Conservation (phyloP, 2,888 invertebrate species). For the Panzeria rudis region DNA sequence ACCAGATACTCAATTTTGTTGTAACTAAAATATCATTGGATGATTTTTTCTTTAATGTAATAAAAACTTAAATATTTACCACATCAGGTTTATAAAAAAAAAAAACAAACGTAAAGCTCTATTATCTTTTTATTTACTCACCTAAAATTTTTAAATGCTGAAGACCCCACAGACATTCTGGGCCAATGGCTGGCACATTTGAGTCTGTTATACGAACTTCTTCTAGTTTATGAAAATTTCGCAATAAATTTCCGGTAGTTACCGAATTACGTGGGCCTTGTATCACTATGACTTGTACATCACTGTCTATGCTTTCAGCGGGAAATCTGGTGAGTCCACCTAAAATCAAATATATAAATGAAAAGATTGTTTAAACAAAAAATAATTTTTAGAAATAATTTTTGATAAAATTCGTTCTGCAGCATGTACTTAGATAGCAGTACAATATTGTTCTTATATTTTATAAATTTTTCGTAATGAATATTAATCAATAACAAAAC, state of each 20-base stretch:
- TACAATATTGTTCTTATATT: no score
- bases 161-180: slow-evolving; percentile 92
- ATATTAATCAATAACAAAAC: no score
- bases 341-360: slow-evolving; percentile 67
- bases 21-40: no score
- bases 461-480: no score
- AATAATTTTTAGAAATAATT: no score
- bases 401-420: no score
- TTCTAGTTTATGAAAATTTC: slow-evolving; percentile 86
- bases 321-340: slow-evolving; percentile 89
- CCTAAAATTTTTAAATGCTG: slow-evolving; percentile 85
- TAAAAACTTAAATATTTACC: no score
- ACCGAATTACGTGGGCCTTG: slow-evolving; percentile 88
- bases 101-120: neutral
- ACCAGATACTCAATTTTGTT: no score
- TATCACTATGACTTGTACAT: slow-evolving; percentile 88
- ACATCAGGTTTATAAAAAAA: neutral
- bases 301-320: slow-evolving; percentile 86
- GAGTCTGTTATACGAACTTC: slow-evolving; percentile 90
- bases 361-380: no score
- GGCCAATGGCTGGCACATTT: slow-evolving; percentile 90
- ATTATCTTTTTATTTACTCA: slow-evolving; percentile 75
- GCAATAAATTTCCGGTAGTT: slow-evolving; percentile 89
- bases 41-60: no score
- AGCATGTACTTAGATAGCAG: no score